A percentile compares a stretch with the other conserved stretches of the same genome.
These are phyloP conservation scores for Allacma fusca DNA, from an alignment of 2,888 invertebrate genomes.

Conservation along the genomic window DNA sequence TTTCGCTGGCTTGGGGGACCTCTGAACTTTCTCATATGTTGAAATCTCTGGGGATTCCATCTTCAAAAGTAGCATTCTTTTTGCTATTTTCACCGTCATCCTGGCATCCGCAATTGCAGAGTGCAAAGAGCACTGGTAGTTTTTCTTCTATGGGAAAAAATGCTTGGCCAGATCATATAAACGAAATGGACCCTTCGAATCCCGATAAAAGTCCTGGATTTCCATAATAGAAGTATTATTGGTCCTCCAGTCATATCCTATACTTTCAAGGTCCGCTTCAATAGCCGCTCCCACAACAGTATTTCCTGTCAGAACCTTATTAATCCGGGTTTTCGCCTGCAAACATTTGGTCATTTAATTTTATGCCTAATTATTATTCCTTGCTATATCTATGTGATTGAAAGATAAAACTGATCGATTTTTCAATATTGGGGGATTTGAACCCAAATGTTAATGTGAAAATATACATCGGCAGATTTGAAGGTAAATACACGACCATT, in stretches of 20 bases:
- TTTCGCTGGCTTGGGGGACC: too few species aligned
- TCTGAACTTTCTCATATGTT: too few species aligned
- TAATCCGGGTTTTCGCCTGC: background rate
- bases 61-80: background rate
- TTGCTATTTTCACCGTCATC: background rate
- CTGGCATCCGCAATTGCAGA: background rate
- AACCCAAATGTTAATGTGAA: too few species aligned
- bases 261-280: background rate
- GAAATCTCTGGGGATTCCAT: too few species aligned
- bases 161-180: background rate
- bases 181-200: background rate
- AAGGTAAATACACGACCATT: too few species aligned
- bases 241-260: background rate
- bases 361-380: too few species aligned
- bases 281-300: background rate
- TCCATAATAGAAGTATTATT: background rate
- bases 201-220: background rate
- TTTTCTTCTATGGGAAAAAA: background rate
- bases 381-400: too few species aligned
- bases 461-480: too few species aligned
- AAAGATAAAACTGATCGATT: too few species aligned
- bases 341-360: too few species aligned
- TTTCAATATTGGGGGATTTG: too few species aligned
- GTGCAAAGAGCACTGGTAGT: conserved; percentile 1
- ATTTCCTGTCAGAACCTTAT: background rate